These are phyloP conservation scores for Vanessa tameamea DNA, from an alignment of 1,140 invertebrate genomes.

Conservation along the genomic window DNA sequence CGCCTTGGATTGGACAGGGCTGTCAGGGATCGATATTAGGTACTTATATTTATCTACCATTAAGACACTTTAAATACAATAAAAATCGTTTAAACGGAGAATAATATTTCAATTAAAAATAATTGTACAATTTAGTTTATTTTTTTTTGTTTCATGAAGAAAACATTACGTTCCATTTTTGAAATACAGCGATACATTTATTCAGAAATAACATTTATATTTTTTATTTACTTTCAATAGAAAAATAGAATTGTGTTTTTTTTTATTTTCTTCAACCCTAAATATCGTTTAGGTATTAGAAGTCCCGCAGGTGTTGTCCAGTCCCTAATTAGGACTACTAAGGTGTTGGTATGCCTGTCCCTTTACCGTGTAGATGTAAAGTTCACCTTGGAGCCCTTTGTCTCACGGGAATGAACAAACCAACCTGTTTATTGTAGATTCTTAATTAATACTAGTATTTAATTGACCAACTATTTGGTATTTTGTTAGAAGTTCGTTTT, in stretches of 20 bases:
- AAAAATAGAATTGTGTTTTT: no score
- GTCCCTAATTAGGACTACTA: constrained; percentile 70
- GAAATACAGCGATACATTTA: no score
- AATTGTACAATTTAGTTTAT: no score
- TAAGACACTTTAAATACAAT: background rate
- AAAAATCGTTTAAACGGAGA: no score
- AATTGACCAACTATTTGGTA: constrained; percentile 7
- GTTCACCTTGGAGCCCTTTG: constrained; percentile 51
- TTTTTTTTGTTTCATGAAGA: no score
- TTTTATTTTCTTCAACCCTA: constrained; percentile 51
- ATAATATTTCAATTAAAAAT: no score
- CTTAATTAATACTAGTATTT: constrained; percentile 34
- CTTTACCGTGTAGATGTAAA: constrained; percentile 62
- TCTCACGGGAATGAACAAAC: constrained; percentile 48
- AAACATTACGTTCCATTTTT: no score
- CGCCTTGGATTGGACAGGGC: constrained; percentile 62
- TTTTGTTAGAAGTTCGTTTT: constrained; percentile 13
- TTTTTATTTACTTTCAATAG: no score
- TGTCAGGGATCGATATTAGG: constrained; percentile 33
- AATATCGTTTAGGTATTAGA: constrained; percentile 46
- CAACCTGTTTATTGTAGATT: constrained; percentile 37
- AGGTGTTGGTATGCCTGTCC: constrained; percentile 75
- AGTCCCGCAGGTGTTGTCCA: constrained; percentile 62
- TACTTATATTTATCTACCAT: background rate
- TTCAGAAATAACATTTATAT: no score